Evolutionary conservation across 64 coral and sea anemone species (phyloP).

Genomic region (Porites australiensis): DNA sequence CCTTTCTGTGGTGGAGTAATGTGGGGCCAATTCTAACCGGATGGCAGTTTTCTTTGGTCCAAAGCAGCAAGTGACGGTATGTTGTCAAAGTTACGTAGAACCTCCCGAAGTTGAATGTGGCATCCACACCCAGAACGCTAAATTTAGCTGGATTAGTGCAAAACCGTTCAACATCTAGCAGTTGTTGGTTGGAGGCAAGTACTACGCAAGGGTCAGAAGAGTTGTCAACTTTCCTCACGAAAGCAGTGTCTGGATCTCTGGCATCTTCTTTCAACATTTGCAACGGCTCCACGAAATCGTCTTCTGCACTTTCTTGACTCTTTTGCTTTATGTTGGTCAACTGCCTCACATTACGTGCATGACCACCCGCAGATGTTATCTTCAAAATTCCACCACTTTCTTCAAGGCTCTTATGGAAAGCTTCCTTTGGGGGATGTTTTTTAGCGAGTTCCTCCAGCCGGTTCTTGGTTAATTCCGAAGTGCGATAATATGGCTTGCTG

Average conservation of each 20-base stretch:
- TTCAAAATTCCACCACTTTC: conserved; percentile 57
- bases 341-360: conserved; percentile 59
- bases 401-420: conserved; percentile 68
- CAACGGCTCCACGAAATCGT: conserved; percentile 57
- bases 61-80: conserved; percentile 44
- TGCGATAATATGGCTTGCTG: conserved; percentile 63
- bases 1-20: conserved; percentile 71
- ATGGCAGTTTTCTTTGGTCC: conserved; percentile 37
- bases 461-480: conserved; percentile 36
- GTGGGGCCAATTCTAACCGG: conserved; percentile 73
- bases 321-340: conserved; percentile 59
- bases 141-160: conserved; percentile 68
- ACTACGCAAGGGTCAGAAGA: conserved; percentile 56
- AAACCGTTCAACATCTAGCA: conserved; percentile 70
- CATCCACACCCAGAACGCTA: conserved; percentile 67
- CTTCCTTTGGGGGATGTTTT: conserved; percentile 47
- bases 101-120: conserved; percentile 69
- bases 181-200: conserved; percentile 65
- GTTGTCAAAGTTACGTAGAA: conserved; percentile 58
- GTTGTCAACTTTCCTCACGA: conserved; percentile 68
- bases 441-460: conserved; percentile 31
- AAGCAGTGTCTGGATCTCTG: conserved; percentile 66
- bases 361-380: conserved; percentile 45
- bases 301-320: conserved; percentile 47
- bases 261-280: conserved; percentile 73